Evolutionary conservation across 2,113 vertebrate species (phyloP).

Genomic region (Petrocephalus zakoni): DNA sequence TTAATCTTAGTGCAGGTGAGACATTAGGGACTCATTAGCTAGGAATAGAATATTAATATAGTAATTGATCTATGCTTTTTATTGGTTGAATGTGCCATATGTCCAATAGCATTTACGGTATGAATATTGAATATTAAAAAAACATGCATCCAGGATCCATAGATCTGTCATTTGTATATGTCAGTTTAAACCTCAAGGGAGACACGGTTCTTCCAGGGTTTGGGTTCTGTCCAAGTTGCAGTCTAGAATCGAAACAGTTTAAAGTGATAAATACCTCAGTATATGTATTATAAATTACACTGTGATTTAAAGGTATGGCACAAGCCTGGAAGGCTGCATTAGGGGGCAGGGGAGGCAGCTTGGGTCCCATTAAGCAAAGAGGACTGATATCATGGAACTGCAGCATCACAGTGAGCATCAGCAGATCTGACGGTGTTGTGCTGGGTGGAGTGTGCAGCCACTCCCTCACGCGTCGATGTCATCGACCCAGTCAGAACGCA

Average conservation of each 20-base stretch:
- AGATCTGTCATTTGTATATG: not conserved
- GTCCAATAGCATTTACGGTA: not conserved
- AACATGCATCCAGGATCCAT: not conserved
- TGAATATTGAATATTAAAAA: not conserved
- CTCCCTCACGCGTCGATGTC: not conserved
- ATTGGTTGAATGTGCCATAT: not conserved
- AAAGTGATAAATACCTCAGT: not conserved
- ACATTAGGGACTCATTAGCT: not conserved
- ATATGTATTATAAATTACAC: not conserved
- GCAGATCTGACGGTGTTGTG: not conserved
- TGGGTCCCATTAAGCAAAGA: not conserved
- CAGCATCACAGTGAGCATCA: not conserved
- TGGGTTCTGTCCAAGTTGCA: not conserved
- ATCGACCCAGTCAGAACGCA: not conserved
- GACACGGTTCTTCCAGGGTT: not conserved
- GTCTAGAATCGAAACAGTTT: not conserved
- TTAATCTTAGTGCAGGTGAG: not conserved
- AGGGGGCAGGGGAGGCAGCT: not conserved
- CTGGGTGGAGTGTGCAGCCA: not conserved
- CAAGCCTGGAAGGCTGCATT: not conserved
- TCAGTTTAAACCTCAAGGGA: not conserved
- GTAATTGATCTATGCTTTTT: not conserved
- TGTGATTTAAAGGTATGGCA: not conserved
- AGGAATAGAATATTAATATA: not conserved
- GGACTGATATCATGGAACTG: not conserved